phyloP scores from a whole-genome alignment of 2,888 invertebrate species.

The Spisula solida region DNA sequence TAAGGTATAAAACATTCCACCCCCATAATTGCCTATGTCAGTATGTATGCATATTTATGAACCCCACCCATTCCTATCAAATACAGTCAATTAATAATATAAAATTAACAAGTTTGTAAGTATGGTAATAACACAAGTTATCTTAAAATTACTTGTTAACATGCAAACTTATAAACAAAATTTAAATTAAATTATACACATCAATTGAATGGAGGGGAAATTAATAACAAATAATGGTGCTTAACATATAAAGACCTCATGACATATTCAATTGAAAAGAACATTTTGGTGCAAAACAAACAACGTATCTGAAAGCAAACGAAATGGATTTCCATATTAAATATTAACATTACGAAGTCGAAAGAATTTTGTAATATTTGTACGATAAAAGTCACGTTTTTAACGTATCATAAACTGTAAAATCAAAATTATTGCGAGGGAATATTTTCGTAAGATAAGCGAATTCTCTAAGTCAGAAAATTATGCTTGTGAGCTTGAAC shows the following conservation, averaged over 20 bases:
- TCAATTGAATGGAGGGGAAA: background rate
- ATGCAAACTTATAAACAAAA: background rate
- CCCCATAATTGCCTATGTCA: background rate
- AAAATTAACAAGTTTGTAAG: background rate
- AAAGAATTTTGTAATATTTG: background rate
- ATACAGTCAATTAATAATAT: background rate
- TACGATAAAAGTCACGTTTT: background rate
- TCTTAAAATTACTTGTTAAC: background rate
- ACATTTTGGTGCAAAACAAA: background rate
- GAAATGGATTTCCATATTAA: background rate
- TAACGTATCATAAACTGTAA: background rate
- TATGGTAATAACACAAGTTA: background rate
- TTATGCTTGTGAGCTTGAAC: no score
- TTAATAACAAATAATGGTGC: background rate
- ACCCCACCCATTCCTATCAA: conserved; percentile 1
- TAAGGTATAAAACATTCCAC: background rate
- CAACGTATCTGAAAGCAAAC: background rate
- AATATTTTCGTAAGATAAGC: no score
- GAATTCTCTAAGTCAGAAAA: no score
- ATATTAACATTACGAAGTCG: background rate
- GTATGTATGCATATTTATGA: background rate
- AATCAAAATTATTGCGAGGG: no score
- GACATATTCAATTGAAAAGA: background rate
- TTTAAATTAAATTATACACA: background rate
- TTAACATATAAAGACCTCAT: background rate